Conservation (phyloP, 2,888 invertebrate species). For the Acrocera orbiculus region DNA sequence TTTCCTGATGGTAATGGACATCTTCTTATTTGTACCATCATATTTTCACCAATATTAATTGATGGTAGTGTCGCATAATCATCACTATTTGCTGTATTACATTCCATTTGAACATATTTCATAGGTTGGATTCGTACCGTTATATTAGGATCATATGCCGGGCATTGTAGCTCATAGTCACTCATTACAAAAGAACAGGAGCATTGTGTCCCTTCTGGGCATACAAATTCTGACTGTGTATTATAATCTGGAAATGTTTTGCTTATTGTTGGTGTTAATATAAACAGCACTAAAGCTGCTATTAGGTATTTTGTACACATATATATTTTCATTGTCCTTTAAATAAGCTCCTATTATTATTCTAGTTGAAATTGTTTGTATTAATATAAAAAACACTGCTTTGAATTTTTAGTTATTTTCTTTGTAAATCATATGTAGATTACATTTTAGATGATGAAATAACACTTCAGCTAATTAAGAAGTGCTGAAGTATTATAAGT, state of each 20-base stretch:
- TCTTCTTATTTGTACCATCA: constrained; percentile 23
- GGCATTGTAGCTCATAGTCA: constrained; percentile 27
- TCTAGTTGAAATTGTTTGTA: too few relatives aligned
- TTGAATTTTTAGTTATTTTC: too few relatives aligned
- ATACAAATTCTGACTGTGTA: constrained; percentile 3
- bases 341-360: too few relatives aligned
- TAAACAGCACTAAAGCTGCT: too few relatives aligned
- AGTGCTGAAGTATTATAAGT: too few relatives aligned
- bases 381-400: too few relatives aligned
- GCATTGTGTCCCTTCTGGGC: constrained; percentile 15
- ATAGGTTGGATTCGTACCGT: constrained; percentile 22
- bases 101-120: constrained; percentile 24
- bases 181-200: constrained; percentile 21
- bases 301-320: too few relatives aligned
- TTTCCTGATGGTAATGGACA: constrained; percentile 29
- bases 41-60: constrained; percentile 21
- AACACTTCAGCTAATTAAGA: too few relatives aligned
- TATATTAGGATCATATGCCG: constrained; percentile 21
- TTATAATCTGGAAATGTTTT: constrained; percentile 1
- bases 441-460: too few relatives aligned
- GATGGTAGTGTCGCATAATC: constrained; percentile 23
- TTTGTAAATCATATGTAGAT: too few relatives aligned
- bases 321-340: too few relatives aligned
- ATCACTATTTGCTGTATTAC: constrained; percentile 20
- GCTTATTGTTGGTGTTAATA: too few relatives aligned